phyloP scores from a whole-genome alignment of 2,797 vertebrate species.

The Fringilla coelebs region DNA sequence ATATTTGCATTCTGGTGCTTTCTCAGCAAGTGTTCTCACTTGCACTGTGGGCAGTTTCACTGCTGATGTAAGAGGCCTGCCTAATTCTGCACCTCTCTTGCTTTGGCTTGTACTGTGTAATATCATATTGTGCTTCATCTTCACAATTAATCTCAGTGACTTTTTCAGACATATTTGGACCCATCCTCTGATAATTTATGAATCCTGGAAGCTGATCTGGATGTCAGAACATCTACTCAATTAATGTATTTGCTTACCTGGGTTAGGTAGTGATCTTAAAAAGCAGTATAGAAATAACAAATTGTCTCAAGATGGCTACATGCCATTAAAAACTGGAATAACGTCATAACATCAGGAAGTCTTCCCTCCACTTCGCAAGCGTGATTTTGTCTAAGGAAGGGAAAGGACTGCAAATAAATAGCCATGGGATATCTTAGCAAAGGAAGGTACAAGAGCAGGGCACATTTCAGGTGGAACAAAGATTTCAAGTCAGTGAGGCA shows the following conservation, averaged over 20 bases:
- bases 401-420: not conserved
- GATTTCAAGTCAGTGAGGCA: not conserved
- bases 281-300: not conserved
- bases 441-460: not conserved
- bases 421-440: not conserved
- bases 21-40: not conserved
- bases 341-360: not conserved
- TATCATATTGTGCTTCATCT: not conserved
- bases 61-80: not conserved
- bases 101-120: not conserved
- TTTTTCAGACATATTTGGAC: conserved; percentile 9
- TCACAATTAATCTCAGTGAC: not conserved
- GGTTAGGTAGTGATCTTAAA: not conserved
- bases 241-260: not conserved
- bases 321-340: not conserved
- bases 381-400: not conserved
- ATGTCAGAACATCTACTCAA: not conserved
- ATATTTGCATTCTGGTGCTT: not conserved
- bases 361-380: not conserved
- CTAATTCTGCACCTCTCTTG: not conserved
- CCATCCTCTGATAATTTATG: not conserved
- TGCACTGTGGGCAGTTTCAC: not conserved
- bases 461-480: not conserved
- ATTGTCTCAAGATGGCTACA: not conserved
- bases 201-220: not conserved